Conservation (phyloP, 2,888 invertebrate genomes). For the Seladonia tumulorum region DNA sequence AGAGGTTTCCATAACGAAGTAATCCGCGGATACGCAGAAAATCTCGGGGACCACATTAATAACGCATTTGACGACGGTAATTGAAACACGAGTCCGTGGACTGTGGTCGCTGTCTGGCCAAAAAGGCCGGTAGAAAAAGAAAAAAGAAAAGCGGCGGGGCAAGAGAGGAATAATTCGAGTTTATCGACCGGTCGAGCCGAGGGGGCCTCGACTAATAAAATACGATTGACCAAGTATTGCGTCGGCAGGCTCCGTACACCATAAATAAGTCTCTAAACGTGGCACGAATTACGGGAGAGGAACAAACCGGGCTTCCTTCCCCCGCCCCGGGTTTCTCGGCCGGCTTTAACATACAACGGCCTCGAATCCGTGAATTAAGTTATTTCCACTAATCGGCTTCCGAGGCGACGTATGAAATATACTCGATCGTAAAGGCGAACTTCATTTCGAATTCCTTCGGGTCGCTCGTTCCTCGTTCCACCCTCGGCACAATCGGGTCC, state of each 20-base stretch:
- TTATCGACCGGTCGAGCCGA: constrained; percentile 49
- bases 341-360: constrained; percentile 47
- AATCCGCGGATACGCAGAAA: neutral
- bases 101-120: neutral
- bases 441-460: constrained; percentile 62
- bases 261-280: constrained; percentile 66
- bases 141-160: constrained; percentile 2
- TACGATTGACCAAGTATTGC: constrained; percentile 61
- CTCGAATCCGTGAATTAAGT: constrained; percentile 71
- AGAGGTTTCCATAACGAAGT: neutral
- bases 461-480: constrained; percentile 22
- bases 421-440: constrained; percentile 68
- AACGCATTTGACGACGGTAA: constrained; percentile 29
- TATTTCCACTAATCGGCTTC: constrained; percentile 73
- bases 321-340: neutral
- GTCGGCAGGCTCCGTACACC: constrained; percentile 30
- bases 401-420: constrained; percentile 65
- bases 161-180: constrained; percentile 58
- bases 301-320: constrained; percentile 31
- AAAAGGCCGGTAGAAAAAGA: constrained; percentile 13
- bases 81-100: constrained; percentile 39
- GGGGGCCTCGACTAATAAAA: constrained; percentile 54
- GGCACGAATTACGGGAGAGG: constrained; percentile 51
- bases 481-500: neutral
- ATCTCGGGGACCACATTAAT: neutral